A percentile compares a stretch with the other conserved stretches of the same genome.
These are phyloP conservation scores for Lasioglossum pauxillum DNA, from an alignment of 2,888 invertebrate genomes.

Conservation along the genomic window DNA sequence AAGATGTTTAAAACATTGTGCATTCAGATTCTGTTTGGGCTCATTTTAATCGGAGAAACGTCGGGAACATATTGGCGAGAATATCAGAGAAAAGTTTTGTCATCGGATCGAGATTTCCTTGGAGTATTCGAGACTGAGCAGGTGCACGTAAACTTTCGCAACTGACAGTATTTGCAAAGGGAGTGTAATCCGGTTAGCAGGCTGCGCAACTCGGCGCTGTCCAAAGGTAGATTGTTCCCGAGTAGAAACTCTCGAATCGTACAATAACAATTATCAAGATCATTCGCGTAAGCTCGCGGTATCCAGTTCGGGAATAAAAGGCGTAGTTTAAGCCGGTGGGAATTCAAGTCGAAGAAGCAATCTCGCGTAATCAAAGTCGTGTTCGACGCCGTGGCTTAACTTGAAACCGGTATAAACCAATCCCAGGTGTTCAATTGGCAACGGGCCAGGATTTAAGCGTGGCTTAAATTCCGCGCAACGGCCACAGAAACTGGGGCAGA, in stretches of 20 bases:
- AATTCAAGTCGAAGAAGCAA: constrained; percentile 59
- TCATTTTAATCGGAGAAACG: background rate
- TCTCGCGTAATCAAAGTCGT: constrained; percentile 63
- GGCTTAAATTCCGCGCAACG: constrained; percentile 68
- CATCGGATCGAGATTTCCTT: background rate
- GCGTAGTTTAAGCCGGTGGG: constrained; percentile 35
- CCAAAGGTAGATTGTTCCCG: background rate
- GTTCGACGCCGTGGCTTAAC: constrained; percentile 60
- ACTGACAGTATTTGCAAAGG: background rate
- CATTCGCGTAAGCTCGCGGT: constrained; percentile 36
- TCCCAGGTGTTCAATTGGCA: constrained; percentile 72
- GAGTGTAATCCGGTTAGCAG: background rate
- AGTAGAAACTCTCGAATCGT: background rate
- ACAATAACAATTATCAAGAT: constrained; percentile 39
- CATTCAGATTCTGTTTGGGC: background rate
- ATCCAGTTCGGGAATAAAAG: constrained; percentile 50
- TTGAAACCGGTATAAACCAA: constrained; percentile 68
- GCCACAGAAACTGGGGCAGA: constrained; percentile 63
- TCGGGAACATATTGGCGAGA: background rate
- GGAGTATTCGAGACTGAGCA: background rate
- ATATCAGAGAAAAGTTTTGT: background rate
- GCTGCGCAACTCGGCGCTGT: background rate
- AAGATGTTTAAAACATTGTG: too few species aligned
- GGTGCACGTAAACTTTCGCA: background rate
- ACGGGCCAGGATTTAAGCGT: constrained; percentile 69